Base-by-base conservation (phyloP, 2,797 vertebrate species). In the Spheniscus humboldti region DNA sequence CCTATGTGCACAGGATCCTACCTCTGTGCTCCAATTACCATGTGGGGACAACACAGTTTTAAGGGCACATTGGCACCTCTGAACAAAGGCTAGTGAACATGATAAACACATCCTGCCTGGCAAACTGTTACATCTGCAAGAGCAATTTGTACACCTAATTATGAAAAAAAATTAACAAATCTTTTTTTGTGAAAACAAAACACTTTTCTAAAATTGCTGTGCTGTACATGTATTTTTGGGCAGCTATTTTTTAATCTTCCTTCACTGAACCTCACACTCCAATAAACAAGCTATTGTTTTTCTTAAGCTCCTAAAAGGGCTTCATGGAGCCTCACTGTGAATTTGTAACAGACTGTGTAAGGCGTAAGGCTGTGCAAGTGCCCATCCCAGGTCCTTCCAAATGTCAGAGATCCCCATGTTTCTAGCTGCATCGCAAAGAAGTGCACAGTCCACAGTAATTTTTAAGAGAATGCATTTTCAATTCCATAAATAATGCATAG, bases 401-500 rank as follows among this genome's bases (percentile, higher is more conserved):
- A 35, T 15, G 6, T 20, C 69, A 92, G 62, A 37, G 31, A 94
- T 45, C 56, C 31, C 78, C n/a, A 0, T 6, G 6, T 53, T 85
- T 88, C 84, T 18, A 90, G 82, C 66, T 71, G 67, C 64, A 45
- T 31, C 15, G 9, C 3, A 0, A 71, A 91, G 87, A 96, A 96
- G 6, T 83, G 87, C 96, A 92, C 31, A 94, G 86, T 85, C 88
- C 90, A 88, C 92, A 96, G 82, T 57, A 95, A 94, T 92, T 95
- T 97, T 92, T 88, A 94, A 94, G 94, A 86, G 68, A 94, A 81
- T 67, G 57, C 56, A 96, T 95, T 96, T 93, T 95, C 92, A 79
- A 89, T 85, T 57, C 77, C 72, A 97, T 97, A 88, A 95, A 97
- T 97, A 97, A 97, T 97, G 90, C 95, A 97, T 78, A 91, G 86